Conservation (phyloP, 2,113 vertebrate genomes). For the Nothobranchius kuhntae region DNA sequence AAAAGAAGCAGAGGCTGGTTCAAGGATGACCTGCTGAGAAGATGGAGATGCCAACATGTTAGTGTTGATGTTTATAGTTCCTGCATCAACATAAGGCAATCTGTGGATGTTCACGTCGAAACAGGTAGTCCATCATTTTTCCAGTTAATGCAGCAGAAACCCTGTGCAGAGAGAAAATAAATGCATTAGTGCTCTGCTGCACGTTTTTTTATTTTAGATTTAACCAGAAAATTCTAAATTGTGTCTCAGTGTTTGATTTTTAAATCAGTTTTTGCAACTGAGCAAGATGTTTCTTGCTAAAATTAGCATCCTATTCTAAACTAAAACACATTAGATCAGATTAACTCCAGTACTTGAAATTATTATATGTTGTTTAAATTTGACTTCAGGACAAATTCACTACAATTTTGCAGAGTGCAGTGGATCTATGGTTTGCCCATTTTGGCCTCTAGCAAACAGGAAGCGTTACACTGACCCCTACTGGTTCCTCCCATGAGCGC, state of each 20-base stretch:
- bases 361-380: not conserved
- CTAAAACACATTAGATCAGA: too few relatives aligned
- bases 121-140: not conserved
- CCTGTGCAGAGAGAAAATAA: constrained; percentile 29
- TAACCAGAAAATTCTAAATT: not conserved
- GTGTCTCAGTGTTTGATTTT: too few relatives aligned
- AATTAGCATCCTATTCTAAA: not conserved
- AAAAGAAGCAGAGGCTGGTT: not conserved
- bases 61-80: constrained; percentile 13
- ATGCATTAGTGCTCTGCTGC: not conserved
- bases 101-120: constrained; percentile 11
- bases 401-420: not conserved
- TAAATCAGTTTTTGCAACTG: too few relatives aligned
- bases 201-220: not conserved
- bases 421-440: not conserved
- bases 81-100: not conserved
- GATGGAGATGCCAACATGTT: constrained; percentile 29
- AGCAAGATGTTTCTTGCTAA: too few relatives aligned
- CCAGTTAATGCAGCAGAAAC: constrained; percentile 6
- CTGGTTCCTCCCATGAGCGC: constrained; percentile 52
- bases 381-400: constrained; percentile 4
- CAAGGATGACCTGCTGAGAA: constrained; percentile 20
- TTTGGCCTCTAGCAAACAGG: constrained; percentile 4
- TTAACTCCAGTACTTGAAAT: not conserved
- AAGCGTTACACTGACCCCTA: constrained; percentile 33